phyloP scores from a whole-genome alignment of 1,140 invertebrate genomes.

The Philaenus spumarius region DNA sequence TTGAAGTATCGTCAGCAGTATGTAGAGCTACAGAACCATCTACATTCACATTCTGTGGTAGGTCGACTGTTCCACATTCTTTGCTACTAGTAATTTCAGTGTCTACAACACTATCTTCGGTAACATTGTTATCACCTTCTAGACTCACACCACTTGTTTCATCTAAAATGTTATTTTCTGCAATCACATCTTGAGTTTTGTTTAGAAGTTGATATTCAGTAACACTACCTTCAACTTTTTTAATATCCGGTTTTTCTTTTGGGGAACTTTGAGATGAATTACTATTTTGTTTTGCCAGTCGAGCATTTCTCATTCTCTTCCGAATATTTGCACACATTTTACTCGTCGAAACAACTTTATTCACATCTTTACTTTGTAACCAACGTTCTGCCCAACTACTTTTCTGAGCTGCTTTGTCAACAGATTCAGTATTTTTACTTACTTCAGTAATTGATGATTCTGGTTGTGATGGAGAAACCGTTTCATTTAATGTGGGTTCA shows the following conservation, averaged over 20 bases:
- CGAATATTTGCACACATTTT: constrained; percentile 30
- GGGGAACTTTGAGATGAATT: not conserved
- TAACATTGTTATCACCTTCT: too few relatives aligned
- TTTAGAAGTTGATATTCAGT: not conserved
- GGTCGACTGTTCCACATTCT: too few relatives aligned
- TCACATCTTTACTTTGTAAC: constrained; percentile 30
- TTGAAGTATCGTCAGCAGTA: too few relatives aligned
- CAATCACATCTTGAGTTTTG: not conserved
- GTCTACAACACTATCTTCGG: too few relatives aligned
- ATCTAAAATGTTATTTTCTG: not conserved
- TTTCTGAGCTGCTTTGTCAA: not conserved
- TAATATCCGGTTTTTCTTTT: not conserved
- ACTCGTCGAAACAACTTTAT: constrained; percentile 30
- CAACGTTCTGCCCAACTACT: constrained; percentile 28
- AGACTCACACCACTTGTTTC: not conserved
- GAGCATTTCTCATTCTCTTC: constrained; percentile 24
- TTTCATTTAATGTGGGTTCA: not conserved
- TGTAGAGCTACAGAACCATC: too few relatives aligned
- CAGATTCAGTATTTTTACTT: not conserved
- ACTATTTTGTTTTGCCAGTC: not conserved
- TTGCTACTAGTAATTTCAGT: too few relatives aligned
- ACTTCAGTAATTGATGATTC: not conserved
- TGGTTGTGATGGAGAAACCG: not conserved
- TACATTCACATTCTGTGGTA: too few relatives aligned
- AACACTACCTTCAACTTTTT: constrained; percentile 1